These are phyloP conservation scores for Blastobasis lacticolella DNA, from an alignment of 2,888 invertebrate genomes.

Conservation along the genomic window DNA sequence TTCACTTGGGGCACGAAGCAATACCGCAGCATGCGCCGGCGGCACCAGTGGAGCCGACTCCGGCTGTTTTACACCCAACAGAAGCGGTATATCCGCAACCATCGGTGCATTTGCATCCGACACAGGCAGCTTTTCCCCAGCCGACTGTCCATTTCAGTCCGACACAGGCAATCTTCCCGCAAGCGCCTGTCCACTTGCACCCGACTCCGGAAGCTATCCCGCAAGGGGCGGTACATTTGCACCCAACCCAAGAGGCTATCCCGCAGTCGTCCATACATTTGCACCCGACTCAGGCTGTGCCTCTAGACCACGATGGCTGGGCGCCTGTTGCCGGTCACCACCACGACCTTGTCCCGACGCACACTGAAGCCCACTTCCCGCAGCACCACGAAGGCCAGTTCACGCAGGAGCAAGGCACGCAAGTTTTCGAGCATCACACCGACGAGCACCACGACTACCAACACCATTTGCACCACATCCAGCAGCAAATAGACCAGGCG, in stretches of 20 bases:
- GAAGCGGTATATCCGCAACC: constrained; percentile 25
- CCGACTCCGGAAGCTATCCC: constrained; percentile 6
- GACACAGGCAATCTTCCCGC: constrained; percentile 23
- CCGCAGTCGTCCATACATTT: constrained; percentile 8
- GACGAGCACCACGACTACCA: constrained; percentile 47
- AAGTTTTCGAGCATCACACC: constrained; percentile 53
- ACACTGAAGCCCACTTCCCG: constrained; percentile 8
- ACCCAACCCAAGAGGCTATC: not conserved
- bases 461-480: constrained; percentile 52
- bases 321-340: constrained; percentile 50
- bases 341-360: constrained; percentile 21
- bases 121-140: constrained; percentile 22
- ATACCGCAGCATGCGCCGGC: constrained; percentile 13
- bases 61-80: constrained; percentile 14
- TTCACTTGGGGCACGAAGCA: constrained; percentile 32
- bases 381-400: constrained; percentile 23
- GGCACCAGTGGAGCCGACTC: constrained; percentile 29
- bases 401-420: constrained; percentile 53
- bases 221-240: constrained; percentile 6
- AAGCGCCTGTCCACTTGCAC: constrained; percentile 21
- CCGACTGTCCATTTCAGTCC: not conserved
- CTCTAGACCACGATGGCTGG: constrained; percentile 59
- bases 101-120: constrained; percentile 18
- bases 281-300: constrained; percentile 26
- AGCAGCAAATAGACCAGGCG: constrained; percentile 36